Evolutionary conservation across 2,888 invertebrate genomes (phyloP).

Genomic region (Exocentrus adspersus): DNA sequence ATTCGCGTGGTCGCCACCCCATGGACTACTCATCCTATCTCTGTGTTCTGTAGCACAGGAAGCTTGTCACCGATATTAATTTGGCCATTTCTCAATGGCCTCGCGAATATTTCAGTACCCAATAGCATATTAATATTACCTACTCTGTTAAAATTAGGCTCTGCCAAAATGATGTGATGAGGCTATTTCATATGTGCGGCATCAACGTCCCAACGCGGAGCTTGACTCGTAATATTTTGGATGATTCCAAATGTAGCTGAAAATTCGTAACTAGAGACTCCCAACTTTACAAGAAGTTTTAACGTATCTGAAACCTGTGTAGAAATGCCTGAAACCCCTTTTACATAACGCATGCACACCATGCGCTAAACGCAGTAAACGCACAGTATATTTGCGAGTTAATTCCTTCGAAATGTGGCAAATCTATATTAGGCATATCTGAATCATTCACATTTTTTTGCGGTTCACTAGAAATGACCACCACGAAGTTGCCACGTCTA

Average conservation of each 20-base stretch:
- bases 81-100: not conserved
- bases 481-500: too few relatives aligned
- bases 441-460: not conserved
- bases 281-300: not conserved
- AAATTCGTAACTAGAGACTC: not conserved
- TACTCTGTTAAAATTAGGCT: not conserved
- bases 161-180: conserved; percentile 2
- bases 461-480: not conserved
- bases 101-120: conserved; percentile 2
- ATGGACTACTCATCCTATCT: conserved; percentile 2
- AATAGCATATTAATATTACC: conserved; percentile 1
- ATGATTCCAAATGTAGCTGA: not conserved
- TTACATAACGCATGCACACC: not conserved
- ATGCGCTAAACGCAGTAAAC: not conserved
- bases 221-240: not conserved
- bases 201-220: not conserved
- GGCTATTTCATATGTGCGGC: not conserved
- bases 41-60: conserved; percentile 2
- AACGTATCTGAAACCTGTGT: not conserved
- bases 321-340: not conserved
- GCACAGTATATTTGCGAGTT: not conserved
- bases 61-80: not conserved
- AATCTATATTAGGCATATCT: not conserved
- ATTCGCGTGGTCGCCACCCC: not conserved
- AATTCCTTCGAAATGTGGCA: not conserved